These are phyloP conservation scores for Rhagophthalmus giganteus DNA, from an alignment of 2,888 invertebrate species.

Conservation along the genomic window DNA sequence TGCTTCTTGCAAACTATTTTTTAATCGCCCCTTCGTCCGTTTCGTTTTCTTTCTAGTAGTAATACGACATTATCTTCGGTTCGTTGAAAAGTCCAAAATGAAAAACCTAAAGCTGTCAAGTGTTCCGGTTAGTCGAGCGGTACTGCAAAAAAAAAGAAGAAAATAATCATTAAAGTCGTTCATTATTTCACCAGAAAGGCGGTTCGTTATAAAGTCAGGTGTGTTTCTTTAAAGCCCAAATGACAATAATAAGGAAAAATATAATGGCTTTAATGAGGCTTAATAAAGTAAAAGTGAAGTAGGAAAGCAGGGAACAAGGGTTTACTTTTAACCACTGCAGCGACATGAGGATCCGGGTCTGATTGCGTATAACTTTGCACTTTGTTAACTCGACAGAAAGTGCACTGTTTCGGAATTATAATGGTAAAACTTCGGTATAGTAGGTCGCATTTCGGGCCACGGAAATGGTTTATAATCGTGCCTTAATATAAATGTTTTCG, in stretches of 20 bases:
- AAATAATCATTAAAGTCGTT: too few relatives aligned
- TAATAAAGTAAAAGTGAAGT: background rate
- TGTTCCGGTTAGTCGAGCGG: too few relatives aligned
- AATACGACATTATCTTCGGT: too few relatives aligned
- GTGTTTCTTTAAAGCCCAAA: background rate
- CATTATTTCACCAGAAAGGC: too few relatives aligned
- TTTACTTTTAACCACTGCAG: slow-evolving; percentile 32
- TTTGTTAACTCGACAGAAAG: slow-evolving; percentile 51
- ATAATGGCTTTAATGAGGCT: background rate
- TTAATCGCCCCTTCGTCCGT: too few relatives aligned
- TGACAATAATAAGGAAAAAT: background rate
- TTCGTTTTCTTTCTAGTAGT: too few relatives aligned
- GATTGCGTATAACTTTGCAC: slow-evolving; percentile 53
- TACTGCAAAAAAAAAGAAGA: too few relatives aligned
- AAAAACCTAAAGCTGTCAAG: too few relatives aligned
- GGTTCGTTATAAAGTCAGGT: background rate
- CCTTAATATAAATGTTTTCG: slow-evolving; percentile 41
- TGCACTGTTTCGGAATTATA: slow-evolving; percentile 53
- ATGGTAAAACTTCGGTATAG: slow-evolving; percentile 51
- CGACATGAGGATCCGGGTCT: slow-evolving; percentile 39
- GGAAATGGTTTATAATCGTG: slow-evolving; percentile 46
- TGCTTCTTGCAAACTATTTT: too few relatives aligned
- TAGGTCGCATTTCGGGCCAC: slow-evolving; percentile 42
- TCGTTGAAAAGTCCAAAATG: too few relatives aligned
- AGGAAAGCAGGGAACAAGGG: slow-evolving; percentile 21